Evolutionary conservation across 2,113 vertebrate species (phyloP).

Genomic region (Rhombomys opimus): DNA sequence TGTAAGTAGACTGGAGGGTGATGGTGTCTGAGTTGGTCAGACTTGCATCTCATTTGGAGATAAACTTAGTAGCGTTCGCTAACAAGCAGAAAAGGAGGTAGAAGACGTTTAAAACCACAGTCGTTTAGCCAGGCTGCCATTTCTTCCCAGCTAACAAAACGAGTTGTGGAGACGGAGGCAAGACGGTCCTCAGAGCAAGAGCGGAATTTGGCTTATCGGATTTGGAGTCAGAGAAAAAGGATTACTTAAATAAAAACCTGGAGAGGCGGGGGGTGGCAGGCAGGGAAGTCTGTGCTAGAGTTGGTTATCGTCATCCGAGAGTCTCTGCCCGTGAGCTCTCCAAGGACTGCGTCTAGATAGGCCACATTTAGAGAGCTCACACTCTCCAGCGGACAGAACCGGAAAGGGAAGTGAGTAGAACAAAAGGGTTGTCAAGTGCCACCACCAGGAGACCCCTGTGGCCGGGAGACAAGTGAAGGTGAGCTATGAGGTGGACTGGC

Average conservation of each 20-base stretch:
- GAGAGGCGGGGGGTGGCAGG: rapidly evolving
- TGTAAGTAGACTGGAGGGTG: background rate
- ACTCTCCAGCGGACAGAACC: too few species aligned
- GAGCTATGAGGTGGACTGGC: background rate
- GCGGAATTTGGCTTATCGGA: background rate
- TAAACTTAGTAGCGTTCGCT: background rate
- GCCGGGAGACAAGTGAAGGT: background rate
- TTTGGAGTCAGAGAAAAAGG: background rate
- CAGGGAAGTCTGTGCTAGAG: background rate
- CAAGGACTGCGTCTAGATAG: rapidly evolving
- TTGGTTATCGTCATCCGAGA: background rate
- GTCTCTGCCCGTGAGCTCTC: background rate
- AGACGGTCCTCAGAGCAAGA: rapidly evolving
- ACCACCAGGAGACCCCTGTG: rapidly evolving
- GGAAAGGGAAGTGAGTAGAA: too few species aligned
- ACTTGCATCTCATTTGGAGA: background rate
- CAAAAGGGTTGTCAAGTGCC: too few species aligned
- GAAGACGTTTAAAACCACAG: too few species aligned
- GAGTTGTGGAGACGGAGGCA: background rate
- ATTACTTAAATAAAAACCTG: rapidly evolving
- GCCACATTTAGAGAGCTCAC: rapidly evolving
- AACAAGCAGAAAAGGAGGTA: background rate
- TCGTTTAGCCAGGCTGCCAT: background rate
- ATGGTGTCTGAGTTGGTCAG: too few species aligned
- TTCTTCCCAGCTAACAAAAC: background rate